Percentiles rank a stretch among this genome's conserved stretches.
These are phyloP conservation scores for Peromyscus melanophrys DNA, from an alignment of 2,797 vertebrate genomes.

Conservation along the genomic window DNA sequence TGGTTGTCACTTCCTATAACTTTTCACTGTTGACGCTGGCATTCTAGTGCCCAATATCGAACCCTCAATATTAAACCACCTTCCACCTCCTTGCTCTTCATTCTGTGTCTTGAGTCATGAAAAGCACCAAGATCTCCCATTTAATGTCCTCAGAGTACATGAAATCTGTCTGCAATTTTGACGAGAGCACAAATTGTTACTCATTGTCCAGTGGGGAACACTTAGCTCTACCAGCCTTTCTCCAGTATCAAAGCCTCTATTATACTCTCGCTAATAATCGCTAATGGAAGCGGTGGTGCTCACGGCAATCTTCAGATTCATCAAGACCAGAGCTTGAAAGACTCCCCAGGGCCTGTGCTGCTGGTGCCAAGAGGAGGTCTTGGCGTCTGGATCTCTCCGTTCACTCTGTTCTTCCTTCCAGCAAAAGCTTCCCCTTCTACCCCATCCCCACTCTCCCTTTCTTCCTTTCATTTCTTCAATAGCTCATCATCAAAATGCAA, in stretches of 20 bases:
- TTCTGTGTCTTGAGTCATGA: conserved; percentile 61
- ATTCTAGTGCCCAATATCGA: background rate
- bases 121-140: conserved; percentile 30
- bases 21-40: conserved; percentile 14
- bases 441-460: background rate
- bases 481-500: background rate
- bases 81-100: background rate
- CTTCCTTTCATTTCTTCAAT: background rate
- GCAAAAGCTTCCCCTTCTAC: background rate
- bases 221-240: conserved; percentile 37
- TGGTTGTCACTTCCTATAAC: conserved; percentile 71
- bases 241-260: background rate
- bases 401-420: background rate
- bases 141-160: conserved; percentile 48
- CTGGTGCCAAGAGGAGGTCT: conserved; percentile 51
- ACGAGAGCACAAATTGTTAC: conserved; percentile 64
- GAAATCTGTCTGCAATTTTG: conserved; percentile 61
- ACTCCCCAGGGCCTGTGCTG: background rate
- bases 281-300: conserved; percentile 48
- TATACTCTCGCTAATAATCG: conserved; percentile 41
- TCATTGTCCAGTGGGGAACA: conserved; percentile 67
- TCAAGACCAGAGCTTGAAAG: conserved; percentile 54
- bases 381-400: background rate
- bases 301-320: conserved; percentile 58
- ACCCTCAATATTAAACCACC: conserved; percentile 17